Percentiles rank a stretch among this genome's conserved stretches.
These are phyloP conservation scores for Serinus canaria DNA, from an alignment of 2,113 vertebrate genomes.

Conservation along the genomic window DNA sequence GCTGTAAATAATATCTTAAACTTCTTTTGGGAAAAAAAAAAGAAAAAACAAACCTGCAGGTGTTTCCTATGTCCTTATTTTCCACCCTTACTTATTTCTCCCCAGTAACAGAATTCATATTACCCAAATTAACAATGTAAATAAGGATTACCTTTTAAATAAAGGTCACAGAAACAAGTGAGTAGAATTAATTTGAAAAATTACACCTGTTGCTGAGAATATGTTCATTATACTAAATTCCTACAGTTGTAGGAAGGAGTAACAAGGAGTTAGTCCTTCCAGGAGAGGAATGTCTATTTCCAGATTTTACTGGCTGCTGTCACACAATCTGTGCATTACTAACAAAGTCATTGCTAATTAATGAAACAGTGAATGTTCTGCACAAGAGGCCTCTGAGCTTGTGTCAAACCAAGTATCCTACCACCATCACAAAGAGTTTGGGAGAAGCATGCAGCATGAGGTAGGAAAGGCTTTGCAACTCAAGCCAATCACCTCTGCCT, in stretches of 20 bases:
- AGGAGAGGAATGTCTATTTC: not conserved
- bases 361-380: not conserved
- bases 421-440: not conserved
- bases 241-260: not conserved
- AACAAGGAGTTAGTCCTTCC: not conserved
- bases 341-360: not conserved
- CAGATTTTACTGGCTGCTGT: not conserved
- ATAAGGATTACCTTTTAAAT: not conserved
- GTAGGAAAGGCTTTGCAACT: not conserved
- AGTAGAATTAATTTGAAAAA: not conserved
- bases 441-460: not conserved
- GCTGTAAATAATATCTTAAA: slow-evolving; percentile 38
- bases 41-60: not conserved
- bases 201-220: not conserved
- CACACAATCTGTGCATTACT: not conserved
- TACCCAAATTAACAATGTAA: not conserved
- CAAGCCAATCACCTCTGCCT: not conserved
- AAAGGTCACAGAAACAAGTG: not conserved
- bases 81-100: not conserved
- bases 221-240: not conserved
- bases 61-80: slow-evolving; percentile 16
- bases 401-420: not conserved
- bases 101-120: not conserved
- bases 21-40: not conserved
- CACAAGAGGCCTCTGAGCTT: not conserved